Percentiles rank a stretch among this genome's conserved stretches.
These are phyloP conservation scores for Enoplolaimus lenunculus DNA, from an alignment of 2,888 invertebrate species.

Conservation along the genomic window DNA sequence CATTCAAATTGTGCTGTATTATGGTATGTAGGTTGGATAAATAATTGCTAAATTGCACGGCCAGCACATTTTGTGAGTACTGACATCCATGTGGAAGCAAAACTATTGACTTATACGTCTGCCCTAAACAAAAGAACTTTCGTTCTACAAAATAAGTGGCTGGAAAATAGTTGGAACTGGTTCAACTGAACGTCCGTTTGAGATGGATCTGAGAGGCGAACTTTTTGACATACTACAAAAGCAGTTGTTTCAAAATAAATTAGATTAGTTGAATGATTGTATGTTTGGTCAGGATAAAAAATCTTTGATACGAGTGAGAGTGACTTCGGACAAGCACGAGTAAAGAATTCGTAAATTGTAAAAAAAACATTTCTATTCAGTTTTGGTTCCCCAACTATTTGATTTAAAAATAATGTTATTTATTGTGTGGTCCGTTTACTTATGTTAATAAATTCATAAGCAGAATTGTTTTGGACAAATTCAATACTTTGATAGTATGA, in stretches of 20 bases:
- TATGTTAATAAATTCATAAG: too few relatives aligned
- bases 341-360: not conserved
- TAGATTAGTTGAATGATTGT: not conserved
- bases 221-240: not conserved
- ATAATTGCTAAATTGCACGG: slow-evolving; percentile 5
- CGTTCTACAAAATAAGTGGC: slow-evolving; percentile 7
- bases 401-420: too few relatives aligned
- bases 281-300: not conserved
- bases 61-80: slow-evolving; percentile 17
- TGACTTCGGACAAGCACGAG: not conserved
- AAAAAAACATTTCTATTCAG: too few relatives aligned
- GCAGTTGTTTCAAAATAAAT: not conserved
- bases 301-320: not conserved
- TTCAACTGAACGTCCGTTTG: not conserved
- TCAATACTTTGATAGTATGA: too few relatives aligned
- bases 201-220: not conserved
- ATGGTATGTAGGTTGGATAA: not conserved
- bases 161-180: not conserved
- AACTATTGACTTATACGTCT: slow-evolving; percentile 13
- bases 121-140: not conserved
- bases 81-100: slow-evolving; percentile 11
- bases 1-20: not conserved
- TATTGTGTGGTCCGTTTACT: not conserved
- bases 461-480: too few relatives aligned
- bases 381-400: too few relatives aligned